Base-by-base conservation (phyloP, 2,888 invertebrate species). In the Lagria hirta region DNA sequence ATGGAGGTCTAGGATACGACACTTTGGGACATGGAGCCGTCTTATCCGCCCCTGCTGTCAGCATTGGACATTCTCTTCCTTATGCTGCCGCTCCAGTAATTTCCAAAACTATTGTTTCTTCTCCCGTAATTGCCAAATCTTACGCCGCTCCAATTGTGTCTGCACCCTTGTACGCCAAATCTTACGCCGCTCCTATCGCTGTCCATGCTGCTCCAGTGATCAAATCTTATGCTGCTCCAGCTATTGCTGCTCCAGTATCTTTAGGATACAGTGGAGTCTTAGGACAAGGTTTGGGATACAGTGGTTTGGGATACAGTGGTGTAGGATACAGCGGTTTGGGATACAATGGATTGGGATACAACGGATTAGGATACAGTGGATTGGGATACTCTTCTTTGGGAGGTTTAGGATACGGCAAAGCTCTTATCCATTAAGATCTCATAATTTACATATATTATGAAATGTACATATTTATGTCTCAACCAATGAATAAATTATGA, bases 41-140 rank as follows among this genome's bases (percentile, higher is more conserved):
- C 14, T 11, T 33, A 26, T 38, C 37, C 24, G 45, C 51, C 6
- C 49, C 51, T 16, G 54, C 55, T 7, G 36, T 54, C 33, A 49
- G 46, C 26, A 21, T 49, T 20, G 52, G 54, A 21, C 46, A 48
- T 26, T 32, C 41, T 12, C 37, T 20, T 11, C 18, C 13, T 21
- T 35, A 7, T 2, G 28, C 12, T 22, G 16, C 26, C 21, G 37
- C 17, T 8, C 13, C 26, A 5, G 18, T 15, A 8, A 16, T 20
- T 13, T 11, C 18, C 17, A 15, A 35, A 21, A 35, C 27, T 11
- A 15, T 26, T 17, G 35, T 35, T 35, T 46, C 51, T 10, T 51
- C 49, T 4, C 59, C 58, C 5, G 4, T 55, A 16, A 20, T 54
- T 11, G 42, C 49, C 36, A 55, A 50, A 46, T 48, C 57, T 1